Evolutionary conservation across 53 echinoderm and acorn worm species (phyloP).

Genomic region (Holothuria scabra): DNA sequence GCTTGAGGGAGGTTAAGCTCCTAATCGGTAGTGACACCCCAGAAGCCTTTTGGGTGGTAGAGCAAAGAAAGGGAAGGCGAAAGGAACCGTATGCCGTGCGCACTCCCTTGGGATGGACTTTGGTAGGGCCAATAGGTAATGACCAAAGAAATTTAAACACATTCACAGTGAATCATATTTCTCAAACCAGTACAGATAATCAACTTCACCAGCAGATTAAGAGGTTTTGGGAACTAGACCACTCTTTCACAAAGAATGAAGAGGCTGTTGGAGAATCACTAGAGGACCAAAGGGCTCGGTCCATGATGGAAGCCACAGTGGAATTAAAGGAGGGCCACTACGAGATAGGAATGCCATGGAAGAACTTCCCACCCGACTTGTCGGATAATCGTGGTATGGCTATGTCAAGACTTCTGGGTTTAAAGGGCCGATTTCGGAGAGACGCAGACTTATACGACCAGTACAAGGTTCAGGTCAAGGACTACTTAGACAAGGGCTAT

Average conservation of each 20-base stretch:
- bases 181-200: slow-evolving; percentile 16
- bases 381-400: slow-evolving; percentile 47
- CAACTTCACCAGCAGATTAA: slow-evolving; percentile 38
- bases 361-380: too few species aligned
- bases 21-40: slow-evolving; percentile 55
- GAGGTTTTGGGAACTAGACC: slow-evolving; percentile 60
- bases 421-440: too few species aligned
- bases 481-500: slow-evolving; percentile 61
- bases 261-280: slow-evolving; percentile 43
- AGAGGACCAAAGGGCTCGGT: slow-evolving; percentile 57
- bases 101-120: slow-evolving; percentile 48
- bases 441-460: too few species aligned
- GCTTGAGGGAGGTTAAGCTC: slow-evolving; percentile 16
- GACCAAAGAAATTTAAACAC: not conserved
- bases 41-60: too few species aligned
- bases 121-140: slow-evolving; percentile 22
- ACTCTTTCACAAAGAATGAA: not conserved
- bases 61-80: slow-evolving; percentile 46
- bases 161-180: slow-evolving; percentile 26
- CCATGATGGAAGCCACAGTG: slow-evolving; percentile 54
- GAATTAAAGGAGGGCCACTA: too few species aligned
- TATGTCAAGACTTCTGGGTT: slow-evolving; percentile 31
- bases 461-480: slow-evolving; percentile 47
- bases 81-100: too few species aligned
- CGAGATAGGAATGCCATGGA: too few species aligned